Base-by-base conservation (phyloP, 2,797 vertebrate genomes). In the Buphagus erythrorhynchus region DNA sequence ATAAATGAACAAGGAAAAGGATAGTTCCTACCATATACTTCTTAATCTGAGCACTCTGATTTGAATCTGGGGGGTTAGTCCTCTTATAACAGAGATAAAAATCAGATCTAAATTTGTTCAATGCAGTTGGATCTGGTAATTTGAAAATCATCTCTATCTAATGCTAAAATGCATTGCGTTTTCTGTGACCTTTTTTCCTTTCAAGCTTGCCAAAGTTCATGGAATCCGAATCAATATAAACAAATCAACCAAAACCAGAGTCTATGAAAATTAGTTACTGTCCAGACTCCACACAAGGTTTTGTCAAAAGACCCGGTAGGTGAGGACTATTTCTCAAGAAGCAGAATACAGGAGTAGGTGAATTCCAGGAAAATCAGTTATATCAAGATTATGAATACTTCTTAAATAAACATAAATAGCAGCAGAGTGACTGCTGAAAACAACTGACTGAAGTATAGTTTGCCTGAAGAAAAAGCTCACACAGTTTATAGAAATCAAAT, bases 161-260 rank as follows among this genome's bases (percentile, higher is more conserved):
- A 52, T 48, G 7, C 9, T 84, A 76, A 86, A 93, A 43, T 31
- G 20, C 31, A 55, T 10, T 72, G 13, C 5, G 45, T 95, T 91
- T 95, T 66, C 35, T 88, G 55, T 65, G 26, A 73, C 49, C 9
- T 52, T 71, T 52, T 54, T 52, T 21, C 57, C 48, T 91, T 94
- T 82, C 38, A 90, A 86, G 67, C 7, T 38, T 87, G 65, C 71
- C 86, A 89, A 95, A 92, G 33, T 75, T 92, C 61, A 52, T 28
- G 11, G 28, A 94, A 82, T 88, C 46, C 18, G 42, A 91, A 91
- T 90, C 62, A 81, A 16, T 87, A 49, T 73, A 93, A 96, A 95
- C 71, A 95, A 90, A 95, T 4, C 3, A 66, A 83, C 48, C 40
- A 76, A 96, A 96, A 95, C 35, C 29, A 86, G 76, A 96, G 46